phyloP scores from a whole-genome alignment of 2,888 invertebrate species.

The Troides aeacus region DNA sequence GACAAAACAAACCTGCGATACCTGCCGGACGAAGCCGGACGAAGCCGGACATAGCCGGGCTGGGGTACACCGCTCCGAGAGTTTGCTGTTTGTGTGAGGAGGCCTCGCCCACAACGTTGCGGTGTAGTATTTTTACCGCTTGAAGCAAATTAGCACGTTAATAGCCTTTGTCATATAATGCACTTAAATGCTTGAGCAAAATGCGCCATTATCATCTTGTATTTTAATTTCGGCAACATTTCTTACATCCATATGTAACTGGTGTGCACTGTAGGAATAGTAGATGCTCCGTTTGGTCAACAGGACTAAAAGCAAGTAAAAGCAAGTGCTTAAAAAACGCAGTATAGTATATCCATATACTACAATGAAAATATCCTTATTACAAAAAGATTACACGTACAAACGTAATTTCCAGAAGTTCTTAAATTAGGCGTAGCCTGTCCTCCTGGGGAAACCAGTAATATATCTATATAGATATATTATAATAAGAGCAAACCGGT shows the following conservation, averaged over 20 bases:
- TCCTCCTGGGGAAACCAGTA: too few relatives aligned
- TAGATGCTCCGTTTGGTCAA: background rate
- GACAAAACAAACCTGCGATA: constrained; percentile 35
- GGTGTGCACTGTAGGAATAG: background rate
- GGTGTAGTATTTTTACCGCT: constrained; percentile 47
- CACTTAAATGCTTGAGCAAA: background rate
- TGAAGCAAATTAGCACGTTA: constrained; percentile 6
- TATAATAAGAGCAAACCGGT: too few relatives aligned
- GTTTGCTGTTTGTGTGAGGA: constrained; percentile 64
- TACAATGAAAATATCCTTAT: too few relatives aligned
- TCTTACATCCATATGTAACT: too few relatives aligned
- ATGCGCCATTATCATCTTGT: background rate
- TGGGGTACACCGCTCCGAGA: constrained; percentile 49
- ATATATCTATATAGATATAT: too few relatives aligned
- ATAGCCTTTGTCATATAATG: background rate
- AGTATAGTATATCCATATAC: background rate
- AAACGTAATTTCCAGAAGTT: too few relatives aligned
- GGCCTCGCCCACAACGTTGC: constrained; percentile 46
- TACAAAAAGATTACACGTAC: too few relatives aligned
- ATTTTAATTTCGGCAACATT: too few relatives aligned
- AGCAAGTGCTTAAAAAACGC: background rate
- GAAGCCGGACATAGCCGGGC: constrained; percentile 36
- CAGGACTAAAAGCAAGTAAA: background rate
- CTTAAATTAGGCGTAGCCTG: too few relatives aligned
- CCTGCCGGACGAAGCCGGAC: too few relatives aligned